Base-by-base conservation (phyloP, 1,140 invertebrate genomes). In the Heliconius nattereri region DNA sequence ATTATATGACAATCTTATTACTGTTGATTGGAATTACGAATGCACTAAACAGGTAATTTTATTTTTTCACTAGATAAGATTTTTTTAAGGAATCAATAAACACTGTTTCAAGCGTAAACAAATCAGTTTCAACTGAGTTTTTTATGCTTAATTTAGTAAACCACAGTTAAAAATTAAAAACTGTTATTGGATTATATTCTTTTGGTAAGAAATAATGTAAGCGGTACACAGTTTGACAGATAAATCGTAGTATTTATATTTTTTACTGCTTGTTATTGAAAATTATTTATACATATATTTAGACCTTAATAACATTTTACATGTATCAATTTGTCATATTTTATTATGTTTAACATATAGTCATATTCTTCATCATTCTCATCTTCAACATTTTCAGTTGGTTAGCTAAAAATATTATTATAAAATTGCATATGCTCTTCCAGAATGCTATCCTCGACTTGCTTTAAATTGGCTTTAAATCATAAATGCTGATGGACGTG, bases 11-110 rank as follows among this genome's bases (percentile, higher is more conserved):
- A 87, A 92, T 54, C 75, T 94, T 0, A 37, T 92, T 8, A 81
- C 81, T 71, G 87, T 91, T 3, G 84, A 94, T 75, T 94, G 90
- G 89, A 83, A 91, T 20, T 75, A 82, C n/a, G 91, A 92, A 76
- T 93, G 91, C 70, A 71, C 70, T 9, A 80, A 85, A 75, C 71
- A 87, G 86, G 89, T 89, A 80, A 81, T n/a, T 81, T 71, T 49
- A 11, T 26, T 66, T 66, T 13, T 45, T 57, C 6, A 57, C 54
- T 7, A 19, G 8, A n/a, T 57, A 23, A n/a, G 19, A 23, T 23
- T 57, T 57, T n/a, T 23, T 9, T 23, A 7, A 57, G 54, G 20
- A 57, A 23, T 9, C 54, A 57, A 57, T 23, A 57, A n/a, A 57
- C 23, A 57, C n/a, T 23, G 54, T 57, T 57, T 57, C 54, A 23